These are phyloP conservation scores for Thripadectes ignobilis DNA, from an alignment of 2,797 vertebrate genomes.

Conservation along the genomic window DNA sequence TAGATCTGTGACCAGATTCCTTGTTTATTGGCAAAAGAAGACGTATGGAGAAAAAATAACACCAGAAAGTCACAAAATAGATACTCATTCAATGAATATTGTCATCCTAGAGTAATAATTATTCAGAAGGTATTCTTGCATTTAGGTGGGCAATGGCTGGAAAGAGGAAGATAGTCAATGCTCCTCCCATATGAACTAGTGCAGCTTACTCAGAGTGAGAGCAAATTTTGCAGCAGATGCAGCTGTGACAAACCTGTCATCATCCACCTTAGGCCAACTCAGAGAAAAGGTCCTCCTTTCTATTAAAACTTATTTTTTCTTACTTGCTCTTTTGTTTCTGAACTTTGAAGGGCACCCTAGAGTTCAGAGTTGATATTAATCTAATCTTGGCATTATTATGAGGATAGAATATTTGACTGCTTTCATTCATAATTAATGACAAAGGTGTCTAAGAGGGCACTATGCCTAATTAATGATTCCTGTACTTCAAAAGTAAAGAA, in stretches of 20 bases:
- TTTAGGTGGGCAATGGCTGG: background rate
- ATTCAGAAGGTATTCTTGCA: background rate
- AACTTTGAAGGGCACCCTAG: conserved; percentile 39
- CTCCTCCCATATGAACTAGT: background rate
- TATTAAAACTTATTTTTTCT: conserved; percentile 17
- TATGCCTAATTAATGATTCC: conserved; percentile 69
- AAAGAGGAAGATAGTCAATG: background rate
- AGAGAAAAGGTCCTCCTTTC: background rate
- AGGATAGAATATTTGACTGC: conserved; percentile 40
- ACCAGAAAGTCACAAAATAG: background rate
- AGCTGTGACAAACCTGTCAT: background rate
- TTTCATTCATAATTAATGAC: conserved; percentile 62
- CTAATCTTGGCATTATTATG: conserved; percentile 59
- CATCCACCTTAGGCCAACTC: background rate
- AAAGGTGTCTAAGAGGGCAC: conserved; percentile 47
- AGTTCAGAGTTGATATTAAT: conserved; percentile 62
- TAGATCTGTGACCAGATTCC: background rate
- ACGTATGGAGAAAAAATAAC: background rate
- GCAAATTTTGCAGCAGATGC: background rate
- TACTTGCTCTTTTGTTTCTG: conserved; percentile 20
- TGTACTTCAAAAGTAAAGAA: conserved; percentile 41
- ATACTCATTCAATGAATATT: background rate
- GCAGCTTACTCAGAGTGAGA: background rate
- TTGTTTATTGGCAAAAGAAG: background rate
- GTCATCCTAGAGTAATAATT: background rate